phyloP scores from a whole-genome alignment of 2,113 vertebrate genomes.

The Chaetorhynchus papuensis region DNA sequence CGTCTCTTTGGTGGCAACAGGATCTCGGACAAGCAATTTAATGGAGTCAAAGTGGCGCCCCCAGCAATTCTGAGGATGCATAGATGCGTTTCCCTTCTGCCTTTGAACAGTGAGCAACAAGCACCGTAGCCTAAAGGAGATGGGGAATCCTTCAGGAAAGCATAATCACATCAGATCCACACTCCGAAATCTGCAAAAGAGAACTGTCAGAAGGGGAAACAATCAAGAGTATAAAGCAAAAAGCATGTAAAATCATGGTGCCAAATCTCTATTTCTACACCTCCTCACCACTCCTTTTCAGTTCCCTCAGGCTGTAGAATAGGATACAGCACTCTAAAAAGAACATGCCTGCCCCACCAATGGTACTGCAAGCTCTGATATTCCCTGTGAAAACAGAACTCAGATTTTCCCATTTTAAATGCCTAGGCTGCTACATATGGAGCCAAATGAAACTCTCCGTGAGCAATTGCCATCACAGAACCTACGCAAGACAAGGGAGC shows the following conservation, averaged over 20 bases:
- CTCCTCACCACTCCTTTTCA: neutral
- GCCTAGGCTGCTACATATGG: neutral
- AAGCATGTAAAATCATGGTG: neutral
- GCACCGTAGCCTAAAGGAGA: neutral
- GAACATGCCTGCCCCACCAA: neutral
- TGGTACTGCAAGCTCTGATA: neutral
- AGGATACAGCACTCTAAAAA: neutral
- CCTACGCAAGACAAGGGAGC: neutral
- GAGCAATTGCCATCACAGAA: conserved; percentile 5
- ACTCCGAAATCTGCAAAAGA: neutral
- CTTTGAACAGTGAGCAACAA: neutral
- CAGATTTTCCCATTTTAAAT: conserved; percentile 12
- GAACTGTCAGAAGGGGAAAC: neutral
- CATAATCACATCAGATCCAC: neutral
- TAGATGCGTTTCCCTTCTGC: neutral
- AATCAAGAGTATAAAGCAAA: neutral
- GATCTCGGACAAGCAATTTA: neutral
- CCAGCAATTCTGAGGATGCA: neutral
- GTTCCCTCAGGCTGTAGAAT: neutral
- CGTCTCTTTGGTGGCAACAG: neutral
- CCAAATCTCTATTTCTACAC: neutral
- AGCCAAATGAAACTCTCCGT: neutral
- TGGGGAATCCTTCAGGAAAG: conserved; percentile 8
- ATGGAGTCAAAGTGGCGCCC: neutral
- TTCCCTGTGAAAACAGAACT: neutral